These are phyloP conservation scores for Hydrolagus affinis DNA, from an alignment of 2,113 vertebrate species.

Conservation along the genomic window DNA sequence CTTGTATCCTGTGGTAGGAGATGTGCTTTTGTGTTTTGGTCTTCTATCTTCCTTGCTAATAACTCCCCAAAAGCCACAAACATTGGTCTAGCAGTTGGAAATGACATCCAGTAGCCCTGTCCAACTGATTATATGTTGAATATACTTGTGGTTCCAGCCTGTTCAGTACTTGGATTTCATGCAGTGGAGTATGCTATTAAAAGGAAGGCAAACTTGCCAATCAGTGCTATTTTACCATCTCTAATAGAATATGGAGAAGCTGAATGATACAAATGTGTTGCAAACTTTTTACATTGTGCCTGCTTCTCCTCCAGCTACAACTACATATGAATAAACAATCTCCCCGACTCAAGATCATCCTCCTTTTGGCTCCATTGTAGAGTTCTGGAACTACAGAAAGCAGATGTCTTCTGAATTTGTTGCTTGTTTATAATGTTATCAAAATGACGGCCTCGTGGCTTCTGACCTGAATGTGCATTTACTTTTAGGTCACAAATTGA, in stretches of 20 bases:
- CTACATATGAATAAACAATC: constrained; percentile 32
- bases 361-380: constrained; percentile 27
- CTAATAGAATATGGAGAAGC: constrained; percentile 29
- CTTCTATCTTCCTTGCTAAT: background rate
- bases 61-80: background rate
- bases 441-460: constrained; percentile 24
- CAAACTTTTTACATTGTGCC: constrained; percentile 27
- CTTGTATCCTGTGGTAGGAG: background rate
- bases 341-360: constrained; percentile 31
- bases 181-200: background rate
- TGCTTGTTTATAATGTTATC: constrained; percentile 18
- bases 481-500: constrained; percentile 30
- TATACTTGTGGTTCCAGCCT: background rate
- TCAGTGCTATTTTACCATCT: constrained; percentile 16
- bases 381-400: constrained; percentile 31
- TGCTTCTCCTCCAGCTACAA: constrained; percentile 30
- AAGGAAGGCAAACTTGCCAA: background rate
- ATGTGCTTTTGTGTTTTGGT: background rate
- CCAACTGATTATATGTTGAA: constrained; percentile 4
- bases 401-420: constrained; percentile 27
- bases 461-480: constrained; percentile 33
- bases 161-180: background rate
- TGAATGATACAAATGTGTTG: constrained; percentile 21
- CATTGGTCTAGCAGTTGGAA: background rate
- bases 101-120: background rate